Conservation (phyloP, 2,113 vertebrate genomes). For the Bos javanicus region DNA sequence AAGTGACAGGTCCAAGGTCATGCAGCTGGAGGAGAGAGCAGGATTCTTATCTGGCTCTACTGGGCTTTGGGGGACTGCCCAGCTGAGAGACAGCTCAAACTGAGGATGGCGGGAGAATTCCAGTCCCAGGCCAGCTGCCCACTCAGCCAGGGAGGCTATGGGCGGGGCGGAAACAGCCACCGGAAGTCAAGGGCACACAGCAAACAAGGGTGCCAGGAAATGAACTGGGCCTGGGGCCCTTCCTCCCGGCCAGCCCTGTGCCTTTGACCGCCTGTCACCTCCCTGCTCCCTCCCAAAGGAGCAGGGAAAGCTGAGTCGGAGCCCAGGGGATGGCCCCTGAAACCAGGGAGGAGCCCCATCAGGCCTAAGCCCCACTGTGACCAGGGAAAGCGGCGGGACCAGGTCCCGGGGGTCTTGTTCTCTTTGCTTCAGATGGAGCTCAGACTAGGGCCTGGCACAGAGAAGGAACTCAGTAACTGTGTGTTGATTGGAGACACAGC, state of each 20-base stretch:
- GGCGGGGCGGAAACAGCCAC: constrained; percentile 64
- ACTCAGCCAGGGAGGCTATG: constrained; percentile 46
- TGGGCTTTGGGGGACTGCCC: not conserved
- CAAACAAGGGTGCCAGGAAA: constrained; percentile 75
- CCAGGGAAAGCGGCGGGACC: not conserved
- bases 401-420: not conserved
- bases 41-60: not conserved
- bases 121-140: constrained; percentile 45
- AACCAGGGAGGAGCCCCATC: not conserved
- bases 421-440: not conserved
- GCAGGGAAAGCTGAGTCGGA: not conserved
- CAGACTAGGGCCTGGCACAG: not conserved
- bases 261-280: constrained; percentile 39
- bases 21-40: not conserved
- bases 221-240: constrained; percentile 44
- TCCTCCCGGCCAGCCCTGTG: constrained; percentile 62
- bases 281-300: not conserved
- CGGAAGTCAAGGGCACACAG: constrained; percentile 65
- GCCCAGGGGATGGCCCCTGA: not conserved
- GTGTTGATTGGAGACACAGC: not conserved
- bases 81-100: not conserved
- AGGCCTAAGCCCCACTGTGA: not conserved
- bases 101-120: not conserved
- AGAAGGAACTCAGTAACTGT: no score
- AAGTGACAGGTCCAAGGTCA: not conserved